Percentiles rank a stretch among this genome's conserved stretches.
phyloP scores from a whole-genome alignment of 2,797 vertebrate genomes.

The Macropus fuliginosus region DNA sequence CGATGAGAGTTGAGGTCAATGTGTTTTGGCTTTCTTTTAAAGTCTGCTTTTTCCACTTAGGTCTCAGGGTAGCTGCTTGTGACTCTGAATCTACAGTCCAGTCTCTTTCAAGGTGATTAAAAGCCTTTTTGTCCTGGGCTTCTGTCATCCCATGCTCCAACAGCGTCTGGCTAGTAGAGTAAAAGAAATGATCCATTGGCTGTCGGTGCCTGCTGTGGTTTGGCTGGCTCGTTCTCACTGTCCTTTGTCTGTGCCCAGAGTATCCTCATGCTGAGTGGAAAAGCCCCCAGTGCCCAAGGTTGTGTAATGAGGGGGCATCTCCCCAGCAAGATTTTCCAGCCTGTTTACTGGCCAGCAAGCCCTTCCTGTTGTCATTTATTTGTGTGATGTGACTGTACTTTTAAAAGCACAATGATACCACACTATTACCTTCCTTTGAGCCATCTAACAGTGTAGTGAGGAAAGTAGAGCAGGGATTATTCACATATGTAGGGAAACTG shows the following conservation, averaged over 20 bases:
- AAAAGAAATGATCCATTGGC: not conserved
- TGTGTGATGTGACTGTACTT: not conserved
- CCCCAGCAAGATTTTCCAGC: not conserved
- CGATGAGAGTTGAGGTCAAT: not conserved
- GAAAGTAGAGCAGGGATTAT: not conserved
- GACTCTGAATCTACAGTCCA: not conserved
- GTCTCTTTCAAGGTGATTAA: not conserved
- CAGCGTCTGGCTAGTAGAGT: not conserved
- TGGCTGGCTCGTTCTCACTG: not conserved
- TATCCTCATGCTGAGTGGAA: not conserved
- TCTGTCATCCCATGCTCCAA: not conserved
- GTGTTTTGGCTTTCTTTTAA: conserved; percentile 25
- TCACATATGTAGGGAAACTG: conserved; percentile 11
- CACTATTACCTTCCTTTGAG: conserved; percentile 16
- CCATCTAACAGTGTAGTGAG: not conserved
- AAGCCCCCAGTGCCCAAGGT: not conserved
- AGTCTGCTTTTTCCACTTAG: conserved; percentile 14
- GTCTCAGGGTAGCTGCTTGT: conserved; percentile 11
- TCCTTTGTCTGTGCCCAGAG: not conserved
- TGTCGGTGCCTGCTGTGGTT: not conserved
- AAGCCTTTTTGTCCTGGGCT: not conserved
- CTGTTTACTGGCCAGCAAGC: not conserved
- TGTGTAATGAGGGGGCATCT: not conserved
- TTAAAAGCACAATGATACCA: not conserved
- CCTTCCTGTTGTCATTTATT: not conserved